Percentiles rank a stretch among this genome's conserved stretches.
Conservation (phyloP, 2,888 invertebrate genomes). For the Archaeoteleia sp. region DNA sequence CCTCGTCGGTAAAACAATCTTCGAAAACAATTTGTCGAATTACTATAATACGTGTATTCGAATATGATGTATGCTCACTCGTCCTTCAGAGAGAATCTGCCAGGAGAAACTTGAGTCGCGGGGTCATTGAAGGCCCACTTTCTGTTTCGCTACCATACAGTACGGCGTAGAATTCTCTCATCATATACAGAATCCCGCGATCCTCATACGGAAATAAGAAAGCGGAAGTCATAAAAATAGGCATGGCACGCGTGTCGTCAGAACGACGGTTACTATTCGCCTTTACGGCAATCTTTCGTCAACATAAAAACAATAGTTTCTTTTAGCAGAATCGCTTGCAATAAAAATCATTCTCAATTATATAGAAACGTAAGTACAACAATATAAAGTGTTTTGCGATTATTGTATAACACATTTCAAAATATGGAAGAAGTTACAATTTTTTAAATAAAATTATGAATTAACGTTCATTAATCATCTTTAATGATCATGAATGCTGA, state of each 20-base stretch:
- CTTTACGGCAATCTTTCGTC: constrained; percentile 32
- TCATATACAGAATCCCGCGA: constrained; percentile 21
- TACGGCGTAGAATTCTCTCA: constrained; percentile 16
- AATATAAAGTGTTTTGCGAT: no score
- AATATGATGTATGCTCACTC: constrained; percentile 18
- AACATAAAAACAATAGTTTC: constrained; percentile 33
- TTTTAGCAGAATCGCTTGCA: constrained; percentile 21
- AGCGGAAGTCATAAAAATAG: constrained; percentile 49
- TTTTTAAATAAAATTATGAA: no score
- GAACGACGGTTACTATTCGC: constrained; percentile 32
- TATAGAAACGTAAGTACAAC: no score
- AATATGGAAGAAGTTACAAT: no score
- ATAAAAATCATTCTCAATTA: no score
- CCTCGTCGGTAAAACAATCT: neutral
- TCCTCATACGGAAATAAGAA: constrained; percentile 50
- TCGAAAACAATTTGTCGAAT: constrained; percentile 24
- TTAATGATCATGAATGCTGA: no score
- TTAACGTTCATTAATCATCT: no score
- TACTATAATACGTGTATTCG: constrained; percentile 12
- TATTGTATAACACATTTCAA: no score
- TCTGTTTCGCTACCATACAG: constrained; percentile 43
- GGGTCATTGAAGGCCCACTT: constrained; percentile 48
- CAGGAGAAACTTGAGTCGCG: constrained; percentile 48
- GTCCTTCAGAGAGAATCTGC: constrained; percentile 42
- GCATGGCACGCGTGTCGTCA: constrained; percentile 27